A percentile compares a stretch with the other conserved stretches of the same genome.
These are phyloP conservation scores for Chloroceryle amazona DNA, from an alignment of 2,797 vertebrate species.

Conservation along the genomic window DNA sequence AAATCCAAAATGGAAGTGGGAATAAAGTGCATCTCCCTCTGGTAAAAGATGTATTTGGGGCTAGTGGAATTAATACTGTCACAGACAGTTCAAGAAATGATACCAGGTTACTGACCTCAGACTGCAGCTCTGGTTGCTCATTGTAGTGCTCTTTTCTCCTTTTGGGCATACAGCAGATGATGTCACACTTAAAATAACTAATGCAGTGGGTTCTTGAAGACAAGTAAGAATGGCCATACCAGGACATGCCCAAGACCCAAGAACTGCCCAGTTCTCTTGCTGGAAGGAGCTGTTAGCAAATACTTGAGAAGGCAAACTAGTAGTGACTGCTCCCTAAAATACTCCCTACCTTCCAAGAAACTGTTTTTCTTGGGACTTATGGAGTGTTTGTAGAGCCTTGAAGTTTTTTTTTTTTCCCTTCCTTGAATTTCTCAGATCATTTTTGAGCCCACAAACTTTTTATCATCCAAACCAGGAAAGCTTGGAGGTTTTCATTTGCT, in stretches of 20 bases:
- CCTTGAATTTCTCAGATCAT: not conserved
- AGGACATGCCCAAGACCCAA: not conserved
- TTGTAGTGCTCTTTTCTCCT: not conserved
- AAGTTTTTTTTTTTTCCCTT: not conserved
- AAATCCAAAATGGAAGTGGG: too few relatives aligned
- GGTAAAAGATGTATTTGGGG: slow-evolving; percentile 48
- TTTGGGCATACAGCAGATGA: not conserved
- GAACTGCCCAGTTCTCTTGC: not conserved
- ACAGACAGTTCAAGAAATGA: not conserved
- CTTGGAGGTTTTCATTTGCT: not conserved
- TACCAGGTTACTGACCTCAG: not conserved
- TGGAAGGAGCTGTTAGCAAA: not conserved
- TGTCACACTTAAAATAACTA: not conserved
- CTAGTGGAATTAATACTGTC: not conserved
- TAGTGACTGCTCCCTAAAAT: not conserved
- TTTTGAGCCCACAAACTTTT: not conserved
- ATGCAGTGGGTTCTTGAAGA: not conserved
- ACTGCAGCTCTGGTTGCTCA: not conserved
- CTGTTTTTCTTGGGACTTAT: not conserved
- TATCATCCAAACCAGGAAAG: not conserved
- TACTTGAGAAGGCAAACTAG: not conserved
- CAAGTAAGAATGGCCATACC: not conserved
- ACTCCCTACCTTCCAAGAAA: not conserved
- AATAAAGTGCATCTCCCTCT: slow-evolving; percentile 32
- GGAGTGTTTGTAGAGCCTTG: not conserved